Conservation (phyloP, 2,888 invertebrate genomes). For the Parnassius glacialis region DNA sequence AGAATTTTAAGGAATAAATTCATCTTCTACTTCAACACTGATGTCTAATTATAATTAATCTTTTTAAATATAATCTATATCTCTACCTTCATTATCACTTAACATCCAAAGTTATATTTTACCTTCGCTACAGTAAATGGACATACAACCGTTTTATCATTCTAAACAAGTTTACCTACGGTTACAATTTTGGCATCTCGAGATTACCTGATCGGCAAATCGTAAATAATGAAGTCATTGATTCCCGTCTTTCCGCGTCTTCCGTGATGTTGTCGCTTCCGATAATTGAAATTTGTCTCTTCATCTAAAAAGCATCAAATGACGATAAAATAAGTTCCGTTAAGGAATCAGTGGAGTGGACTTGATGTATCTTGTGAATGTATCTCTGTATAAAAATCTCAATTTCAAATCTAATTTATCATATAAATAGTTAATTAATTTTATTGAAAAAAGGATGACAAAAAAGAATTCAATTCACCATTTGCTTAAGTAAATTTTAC, state of each 20-base stretch:
- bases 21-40: conserved; percentile 60
- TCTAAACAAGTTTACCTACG: conserved; percentile 60
- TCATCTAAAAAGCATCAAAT: conserved; percentile 57
- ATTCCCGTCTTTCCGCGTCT: conserved; percentile 24
- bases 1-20: conserved; percentile 57
- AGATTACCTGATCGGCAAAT: conserved; percentile 45
- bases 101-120: conserved; percentile 48
- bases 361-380: too few species aligned
- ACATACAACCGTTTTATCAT: conserved; percentile 66
- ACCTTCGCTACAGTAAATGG: conserved; percentile 74
- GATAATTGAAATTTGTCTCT: conserved; percentile 48
- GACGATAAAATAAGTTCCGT: not conserved
- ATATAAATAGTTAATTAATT: too few species aligned
- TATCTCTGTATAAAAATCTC: too few species aligned
- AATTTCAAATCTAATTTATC: too few species aligned
- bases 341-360: too few species aligned
- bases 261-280: conserved; percentile 44
- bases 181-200: conserved; percentile 65
- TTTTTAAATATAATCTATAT: conserved; percentile 27
- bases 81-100: conserved; percentile 38
- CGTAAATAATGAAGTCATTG: conserved; percentile 18
- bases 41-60: conserved; percentile 35
- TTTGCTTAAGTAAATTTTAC: too few species aligned
- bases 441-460: too few species aligned
- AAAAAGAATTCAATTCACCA: too few species aligned